Evolutionary conservation across 2,797 vertebrate species (phyloP).

Genomic region (Oreochromis grahami): DNA sequence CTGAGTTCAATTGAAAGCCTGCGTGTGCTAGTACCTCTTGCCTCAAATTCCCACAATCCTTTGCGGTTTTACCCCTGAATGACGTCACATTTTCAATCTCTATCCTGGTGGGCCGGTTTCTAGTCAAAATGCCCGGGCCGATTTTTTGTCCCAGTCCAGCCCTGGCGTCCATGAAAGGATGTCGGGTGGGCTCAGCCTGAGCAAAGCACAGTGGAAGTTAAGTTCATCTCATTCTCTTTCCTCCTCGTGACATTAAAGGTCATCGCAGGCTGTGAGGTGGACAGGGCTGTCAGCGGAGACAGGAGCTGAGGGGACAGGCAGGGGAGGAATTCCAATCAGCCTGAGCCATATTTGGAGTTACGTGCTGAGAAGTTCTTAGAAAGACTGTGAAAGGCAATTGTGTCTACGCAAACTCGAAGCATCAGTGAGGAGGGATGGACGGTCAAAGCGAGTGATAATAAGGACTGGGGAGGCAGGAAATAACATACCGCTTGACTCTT

Average conservation of each 20-base stretch:
- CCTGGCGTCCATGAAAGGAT: neutral
- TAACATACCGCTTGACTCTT: neutral
- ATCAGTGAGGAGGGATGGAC: neutral
- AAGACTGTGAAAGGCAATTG: neutral
- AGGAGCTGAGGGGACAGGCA: slow-evolving; percentile 19
- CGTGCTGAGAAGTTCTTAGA: slow-evolving; percentile 6
- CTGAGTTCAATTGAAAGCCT: no score
- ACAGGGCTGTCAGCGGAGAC: slow-evolving; percentile 43
- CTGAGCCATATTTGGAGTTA: neutral
- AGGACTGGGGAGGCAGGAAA: neutral
- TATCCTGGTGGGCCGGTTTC: no score
- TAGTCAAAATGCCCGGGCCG: no score
- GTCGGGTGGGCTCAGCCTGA: neutral
- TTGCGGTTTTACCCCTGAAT: no score
- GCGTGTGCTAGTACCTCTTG: no score
- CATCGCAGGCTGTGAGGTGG: slow-evolving; percentile 32
- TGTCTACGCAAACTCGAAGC: neutral
- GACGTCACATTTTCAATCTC: no score
- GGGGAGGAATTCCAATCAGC: slow-evolving; percentile 51
- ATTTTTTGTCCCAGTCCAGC: no score
- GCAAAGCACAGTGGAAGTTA: neutral
- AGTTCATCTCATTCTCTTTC: slow-evolving; percentile 9
- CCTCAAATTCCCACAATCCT: no score
- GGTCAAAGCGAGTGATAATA: neutral
- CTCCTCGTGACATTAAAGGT: slow-evolving; percentile 47